Conservation (phyloP, 2,113 vertebrate species). For the Octodon degus region DNA sequence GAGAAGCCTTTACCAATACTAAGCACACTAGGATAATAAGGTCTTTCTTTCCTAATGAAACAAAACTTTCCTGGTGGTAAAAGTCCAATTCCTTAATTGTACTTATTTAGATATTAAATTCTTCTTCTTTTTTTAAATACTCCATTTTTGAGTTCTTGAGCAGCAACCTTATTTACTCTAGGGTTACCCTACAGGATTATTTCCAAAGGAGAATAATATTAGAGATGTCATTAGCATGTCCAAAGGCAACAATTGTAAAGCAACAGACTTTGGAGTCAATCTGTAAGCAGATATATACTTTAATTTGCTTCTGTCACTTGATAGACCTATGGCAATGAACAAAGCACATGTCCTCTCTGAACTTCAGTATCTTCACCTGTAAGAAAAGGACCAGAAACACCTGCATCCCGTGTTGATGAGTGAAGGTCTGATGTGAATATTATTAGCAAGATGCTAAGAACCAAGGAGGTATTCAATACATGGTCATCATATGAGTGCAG, state of each 20-base stretch:
- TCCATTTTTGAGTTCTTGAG: background rate
- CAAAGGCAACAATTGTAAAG: background rate
- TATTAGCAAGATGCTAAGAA: background rate
- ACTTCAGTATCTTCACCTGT: background rate
- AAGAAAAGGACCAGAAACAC: background rate
- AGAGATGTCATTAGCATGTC: background rate
- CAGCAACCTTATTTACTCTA: background rate
- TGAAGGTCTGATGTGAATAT: background rate
- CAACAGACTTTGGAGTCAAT: background rate
- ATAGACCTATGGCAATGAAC: background rate
- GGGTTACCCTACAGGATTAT: background rate
- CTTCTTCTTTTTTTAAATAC: conserved; percentile 61
- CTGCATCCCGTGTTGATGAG: background rate
- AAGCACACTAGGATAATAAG: background rate
- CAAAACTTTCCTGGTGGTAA: background rate
- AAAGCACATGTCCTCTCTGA: background rate
- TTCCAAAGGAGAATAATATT: conserved; percentile 31
- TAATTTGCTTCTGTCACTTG: conserved; percentile 26
- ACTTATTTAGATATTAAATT: background rate
- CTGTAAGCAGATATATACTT: conserved; percentile 18
- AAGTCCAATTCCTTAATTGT: background rate
- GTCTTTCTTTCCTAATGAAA: background rate
- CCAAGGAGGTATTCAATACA: background rate
- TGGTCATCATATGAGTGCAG: background rate
- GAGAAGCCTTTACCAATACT: conserved; percentile 2